Conservation (phyloP, 2,888 invertebrate species). For the Rotaria magnacalcarata region DNA sequence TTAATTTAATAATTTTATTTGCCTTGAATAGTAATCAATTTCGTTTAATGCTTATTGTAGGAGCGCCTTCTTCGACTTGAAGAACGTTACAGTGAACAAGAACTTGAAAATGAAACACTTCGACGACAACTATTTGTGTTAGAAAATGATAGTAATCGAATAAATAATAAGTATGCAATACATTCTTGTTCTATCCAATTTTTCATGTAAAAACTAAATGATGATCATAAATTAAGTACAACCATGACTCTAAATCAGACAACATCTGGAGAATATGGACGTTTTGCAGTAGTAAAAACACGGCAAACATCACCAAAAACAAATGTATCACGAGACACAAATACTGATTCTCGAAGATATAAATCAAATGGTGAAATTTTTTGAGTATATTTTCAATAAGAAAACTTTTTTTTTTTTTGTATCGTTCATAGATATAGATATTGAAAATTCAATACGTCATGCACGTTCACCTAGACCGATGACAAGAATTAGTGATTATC, state of each 20-base stretch:
- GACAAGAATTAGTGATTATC: slow-evolving; percentile 4
- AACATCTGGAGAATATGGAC: not conserved
- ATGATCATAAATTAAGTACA: not conserved
- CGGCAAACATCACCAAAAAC: not conserved
- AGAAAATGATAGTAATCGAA: not conserved
- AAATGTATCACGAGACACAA: not conserved
- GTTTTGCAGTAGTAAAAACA: not conserved
- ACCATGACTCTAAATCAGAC: not conserved
- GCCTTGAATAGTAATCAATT: too few species aligned
- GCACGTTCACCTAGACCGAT: not conserved
- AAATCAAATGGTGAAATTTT: not conserved
- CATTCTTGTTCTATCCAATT: not conserved
- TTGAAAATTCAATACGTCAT: not conserved
- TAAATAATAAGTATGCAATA: too few species aligned
- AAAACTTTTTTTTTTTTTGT: not conserved
- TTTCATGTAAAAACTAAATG: not conserved
- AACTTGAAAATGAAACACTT: slow-evolving; percentile 5
- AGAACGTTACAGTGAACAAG: not conserved
- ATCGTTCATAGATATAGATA: not conserved
- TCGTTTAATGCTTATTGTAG: not conserved
- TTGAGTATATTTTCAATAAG: too few species aligned
- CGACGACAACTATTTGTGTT: slow-evolving; percentile 1
- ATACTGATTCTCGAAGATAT: not conserved
- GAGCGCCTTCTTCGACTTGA: slow-evolving; percentile 6
- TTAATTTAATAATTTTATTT: too few species aligned